Conservation (phyloP, 1,140 invertebrate species). For the Drosophila malerkotliana region DNA sequence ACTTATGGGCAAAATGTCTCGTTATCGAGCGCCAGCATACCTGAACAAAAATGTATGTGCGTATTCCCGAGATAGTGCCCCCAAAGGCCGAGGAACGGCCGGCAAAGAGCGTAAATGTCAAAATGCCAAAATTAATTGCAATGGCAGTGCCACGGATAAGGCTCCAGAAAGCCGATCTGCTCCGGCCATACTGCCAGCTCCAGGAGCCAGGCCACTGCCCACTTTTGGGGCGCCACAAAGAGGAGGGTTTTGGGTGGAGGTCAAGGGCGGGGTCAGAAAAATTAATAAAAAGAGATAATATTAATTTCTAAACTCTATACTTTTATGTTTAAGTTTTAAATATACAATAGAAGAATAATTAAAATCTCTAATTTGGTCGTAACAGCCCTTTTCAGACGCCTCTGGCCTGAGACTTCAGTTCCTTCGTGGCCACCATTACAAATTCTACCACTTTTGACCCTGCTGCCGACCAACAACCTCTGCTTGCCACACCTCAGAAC, state of each 20-base stretch:
- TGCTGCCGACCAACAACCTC: constrained; percentile 35
- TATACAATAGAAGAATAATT: no score
- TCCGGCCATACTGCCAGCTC: constrained; percentile 38
- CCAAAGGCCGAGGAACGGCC: constrained; percentile 13
- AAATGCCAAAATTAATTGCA: constrained; percentile 83
- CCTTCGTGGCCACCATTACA: constrained; percentile 66
- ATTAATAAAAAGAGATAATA: neutral
- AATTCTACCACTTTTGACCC: constrained; percentile 73
- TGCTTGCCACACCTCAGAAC: constrained; percentile 44
- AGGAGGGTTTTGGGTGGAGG: constrained; percentile 1
- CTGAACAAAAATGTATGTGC: constrained; percentile 76
- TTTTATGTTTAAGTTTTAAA: no score
- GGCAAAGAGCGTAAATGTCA: constrained; percentile 80
- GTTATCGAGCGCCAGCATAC: constrained; percentile 73
- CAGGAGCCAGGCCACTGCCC: constrained; percentile 60
- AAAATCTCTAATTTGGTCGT: no score
- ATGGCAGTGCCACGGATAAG: constrained; percentile 76
- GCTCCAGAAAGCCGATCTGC: constrained; percentile 8
- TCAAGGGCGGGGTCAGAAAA: constrained; percentile 2
- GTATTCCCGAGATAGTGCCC: constrained; percentile 69
- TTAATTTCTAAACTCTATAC: no score
- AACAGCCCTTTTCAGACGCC: constrained; percentile 25
- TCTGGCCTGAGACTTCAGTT: constrained; percentile 16
- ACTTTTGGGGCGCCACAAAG: constrained; percentile 58
- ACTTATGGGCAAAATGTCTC: constrained; percentile 68